phyloP scores from a whole-genome alignment of 2,888 invertebrate species.

The Drosophila quasianomalipes region DNA sequence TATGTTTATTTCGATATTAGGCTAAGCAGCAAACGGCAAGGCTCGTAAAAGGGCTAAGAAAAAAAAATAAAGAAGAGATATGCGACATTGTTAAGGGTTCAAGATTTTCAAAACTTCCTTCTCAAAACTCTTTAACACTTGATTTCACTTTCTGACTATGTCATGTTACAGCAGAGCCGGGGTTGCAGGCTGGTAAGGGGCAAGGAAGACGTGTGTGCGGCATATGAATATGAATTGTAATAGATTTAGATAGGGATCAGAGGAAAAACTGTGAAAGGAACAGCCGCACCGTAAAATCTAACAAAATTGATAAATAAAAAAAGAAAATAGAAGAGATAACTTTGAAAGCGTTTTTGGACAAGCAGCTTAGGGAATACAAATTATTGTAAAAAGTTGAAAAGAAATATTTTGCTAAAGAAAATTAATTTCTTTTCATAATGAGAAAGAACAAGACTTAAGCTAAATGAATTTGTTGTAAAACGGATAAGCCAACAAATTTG shows the following conservation, averaged over 20 bases:
- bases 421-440: slow-evolving; percentile 61
- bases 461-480: slow-evolving; percentile 44
- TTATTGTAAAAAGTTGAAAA: slow-evolving; percentile 42
- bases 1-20: slow-evolving; percentile 80
- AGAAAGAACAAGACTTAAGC: slow-evolving; percentile 44
- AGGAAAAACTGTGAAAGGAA: slow-evolving; percentile 55
- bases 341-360: slow-evolving; percentile 45
- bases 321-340: slow-evolving; percentile 30
- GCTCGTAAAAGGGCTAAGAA: slow-evolving; percentile 66
- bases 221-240: slow-evolving; percentile 79
- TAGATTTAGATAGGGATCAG: slow-evolving; percentile 75
- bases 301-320: slow-evolving; percentile 54
- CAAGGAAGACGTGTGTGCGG: slow-evolving; percentile 42
- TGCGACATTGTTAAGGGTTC: slow-evolving; percentile 43
- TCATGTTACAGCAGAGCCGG: slow-evolving; percentile 17
- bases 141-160: slow-evolving; percentile 69
- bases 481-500: slow-evolving; percentile 15
- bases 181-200: background rate
- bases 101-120: slow-evolving; percentile 41
- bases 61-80: slow-evolving; percentile 16
- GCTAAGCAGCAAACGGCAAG: slow-evolving; percentile 65
- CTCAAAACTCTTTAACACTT: slow-evolving; percentile 77
- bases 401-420: slow-evolving; percentile 26
- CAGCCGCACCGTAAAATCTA: slow-evolving; percentile 66
- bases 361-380: slow-evolving; percentile 44